Base-by-base conservation (phyloP, 2,797 vertebrate species). In the Hyperoplus immaculatus region DNA sequence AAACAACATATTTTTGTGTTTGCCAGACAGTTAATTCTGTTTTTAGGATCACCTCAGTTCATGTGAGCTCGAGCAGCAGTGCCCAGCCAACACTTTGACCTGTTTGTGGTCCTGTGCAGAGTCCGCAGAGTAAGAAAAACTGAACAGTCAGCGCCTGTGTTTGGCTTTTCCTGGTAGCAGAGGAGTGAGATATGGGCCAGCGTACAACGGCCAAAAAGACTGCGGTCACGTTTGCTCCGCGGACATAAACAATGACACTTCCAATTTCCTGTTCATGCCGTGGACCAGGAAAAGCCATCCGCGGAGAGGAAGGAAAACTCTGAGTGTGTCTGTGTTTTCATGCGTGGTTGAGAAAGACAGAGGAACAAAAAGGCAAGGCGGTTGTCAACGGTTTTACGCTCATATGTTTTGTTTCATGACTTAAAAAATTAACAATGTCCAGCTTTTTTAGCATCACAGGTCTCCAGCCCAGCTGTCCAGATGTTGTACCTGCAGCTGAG, bases 231-330 rank as follows among this genome's bases (percentile, higher is more conserved):
- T 87, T 92, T 88, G 89, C 86, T 90, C 88, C 91, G 78, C 89
- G 91, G 91, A 94, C 89, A 87, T 93, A 93, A 93, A 94, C 91
- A 93, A 82, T 90, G 90, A 93, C 93, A 93, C 88, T 93, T 92
- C 80, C 80, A 91, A 93, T 93, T 94, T 94, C 91, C 93, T 92
- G 88, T 86, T 83, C 73, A 50, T 57, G 83, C 77, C 73, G 78
- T 75, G 64, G 79, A 87, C 79, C 61, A 76, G 87, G 79, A 86
- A 88, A 83, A 75, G 81, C 72, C 81, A 14, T 89, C 73, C 75
- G 69, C 81, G 50, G 64, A 78, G 76, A 91, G 89, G 86, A 91
- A 87, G 85, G 81, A 82, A 81, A 80, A 86, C 76, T 81, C 72
- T 61, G 18, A 56, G 53, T 79, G 67, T 58, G 51, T 63, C 60